Evolutionary conservation across 2,113 vertebrate species (phyloP).

Genomic region (Polypterus senegalus): DNA sequence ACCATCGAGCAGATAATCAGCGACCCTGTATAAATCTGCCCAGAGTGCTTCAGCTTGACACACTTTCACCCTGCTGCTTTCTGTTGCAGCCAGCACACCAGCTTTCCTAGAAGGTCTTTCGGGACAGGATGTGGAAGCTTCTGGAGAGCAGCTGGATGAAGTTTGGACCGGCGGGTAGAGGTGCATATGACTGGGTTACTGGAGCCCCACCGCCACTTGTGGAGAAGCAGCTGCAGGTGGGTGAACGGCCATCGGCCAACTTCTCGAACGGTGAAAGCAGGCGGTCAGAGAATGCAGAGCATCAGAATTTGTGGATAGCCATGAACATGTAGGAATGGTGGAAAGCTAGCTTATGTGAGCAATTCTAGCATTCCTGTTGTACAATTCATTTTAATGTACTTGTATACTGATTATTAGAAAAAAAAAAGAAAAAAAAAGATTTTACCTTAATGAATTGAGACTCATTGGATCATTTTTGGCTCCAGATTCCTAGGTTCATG

Average conservation of each 20-base stretch:
- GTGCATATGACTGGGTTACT: constrained; percentile 66
- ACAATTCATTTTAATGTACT: too few species aligned
- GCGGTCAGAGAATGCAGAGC: constrained; percentile 11
- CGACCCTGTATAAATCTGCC: constrained; percentile 14
- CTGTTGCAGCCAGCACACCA: not conserved
- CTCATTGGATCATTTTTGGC: too few species aligned
- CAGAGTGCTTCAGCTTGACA: constrained; percentile 4
- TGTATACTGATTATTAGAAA: too few species aligned
- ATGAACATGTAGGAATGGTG: constrained; percentile 25
- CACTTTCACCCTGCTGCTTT: not conserved
- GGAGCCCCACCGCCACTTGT: constrained; percentile 51
- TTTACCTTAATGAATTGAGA: too few species aligned
- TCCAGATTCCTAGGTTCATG: too few species aligned
- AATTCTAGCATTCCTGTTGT: constrained; percentile 14
- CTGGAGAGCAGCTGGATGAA: constrained; percentile 69
- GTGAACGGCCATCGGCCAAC: constrained; percentile 24
- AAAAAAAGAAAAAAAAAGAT: too few species aligned
- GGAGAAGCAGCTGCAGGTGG: constrained; percentile 65
- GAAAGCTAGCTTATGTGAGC: constrained; percentile 26
- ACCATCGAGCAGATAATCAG: constrained; percentile 28
- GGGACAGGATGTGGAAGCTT: constrained; percentile 55
- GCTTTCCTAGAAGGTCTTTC: not conserved
- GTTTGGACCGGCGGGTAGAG: constrained; percentile 70
- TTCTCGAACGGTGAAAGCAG: constrained; percentile 10
- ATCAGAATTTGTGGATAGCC: constrained; percentile 20